These are phyloP conservation scores for Lytechinus pictus DNA, from an alignment of 35 echinoderm and acorn worm genomes.

Conservation along the genomic window DNA sequence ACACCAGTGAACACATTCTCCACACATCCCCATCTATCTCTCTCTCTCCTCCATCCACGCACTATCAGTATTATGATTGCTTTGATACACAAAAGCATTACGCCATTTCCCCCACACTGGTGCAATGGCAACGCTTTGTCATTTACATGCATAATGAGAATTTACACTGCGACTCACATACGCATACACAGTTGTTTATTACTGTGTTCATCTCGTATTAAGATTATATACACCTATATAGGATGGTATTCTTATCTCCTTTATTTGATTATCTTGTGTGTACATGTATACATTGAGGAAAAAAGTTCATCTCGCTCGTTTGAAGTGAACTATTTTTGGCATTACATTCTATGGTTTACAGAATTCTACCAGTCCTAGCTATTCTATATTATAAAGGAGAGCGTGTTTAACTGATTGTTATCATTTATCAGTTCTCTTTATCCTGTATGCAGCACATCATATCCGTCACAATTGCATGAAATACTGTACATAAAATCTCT, in stretches of 20 bases:
- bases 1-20: neutral
- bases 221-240: neutral
- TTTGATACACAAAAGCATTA: neutral
- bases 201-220: neutral
- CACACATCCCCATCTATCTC: neutral
- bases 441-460: no score
- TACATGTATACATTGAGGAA: neutral
- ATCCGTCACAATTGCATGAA: no score
- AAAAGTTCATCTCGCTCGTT: neutral
- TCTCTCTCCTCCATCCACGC: neutral
- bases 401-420: no score
- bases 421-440: no score
- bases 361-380: no score
- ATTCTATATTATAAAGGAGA: no score
- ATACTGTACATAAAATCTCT: no score
- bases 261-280: neutral
- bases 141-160: conserved; percentile 14
- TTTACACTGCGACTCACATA: neutral
- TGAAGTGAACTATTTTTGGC: no score
- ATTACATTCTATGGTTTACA: no score
- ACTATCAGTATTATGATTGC: neutral
- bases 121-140: neutral
- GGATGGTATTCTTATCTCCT: neutral
- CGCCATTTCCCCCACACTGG: neutral
- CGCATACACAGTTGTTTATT: neutral